These are phyloP conservation scores for Spodoptera exigua DNA, from an alignment of 2,888 invertebrate genomes.

Conservation along the genomic window DNA sequence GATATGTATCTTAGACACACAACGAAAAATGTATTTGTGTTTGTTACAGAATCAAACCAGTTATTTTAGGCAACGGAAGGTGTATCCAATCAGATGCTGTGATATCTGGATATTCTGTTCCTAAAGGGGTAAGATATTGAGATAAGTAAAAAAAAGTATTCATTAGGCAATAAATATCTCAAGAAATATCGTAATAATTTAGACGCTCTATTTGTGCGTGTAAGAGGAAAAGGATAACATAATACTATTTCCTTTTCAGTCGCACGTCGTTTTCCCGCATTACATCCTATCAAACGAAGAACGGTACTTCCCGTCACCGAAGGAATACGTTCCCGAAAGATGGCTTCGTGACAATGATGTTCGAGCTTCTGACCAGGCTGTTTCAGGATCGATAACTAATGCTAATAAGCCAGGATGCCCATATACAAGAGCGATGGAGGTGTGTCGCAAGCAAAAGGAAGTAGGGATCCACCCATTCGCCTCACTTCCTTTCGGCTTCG, in stretches of 20 bases:
- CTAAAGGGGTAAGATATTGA: constrained; percentile 92
- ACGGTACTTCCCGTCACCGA: constrained; percentile 92
- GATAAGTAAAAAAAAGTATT: not conserved
- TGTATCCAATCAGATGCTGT: constrained; percentile 93
- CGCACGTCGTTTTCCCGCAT: constrained; percentile 94
- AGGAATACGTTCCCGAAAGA: constrained; percentile 92
- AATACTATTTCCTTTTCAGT: constrained; percentile 84
- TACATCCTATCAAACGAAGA: constrained; percentile 93
- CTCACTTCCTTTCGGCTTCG: constrained; percentile 93
- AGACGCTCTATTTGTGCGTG: not conserved
- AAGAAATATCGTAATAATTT: not conserved
- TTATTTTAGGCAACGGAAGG: constrained; percentile 94
- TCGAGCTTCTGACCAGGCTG: constrained; percentile 24
- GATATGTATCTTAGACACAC: too few species aligned
- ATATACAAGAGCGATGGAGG: constrained; percentile 58
- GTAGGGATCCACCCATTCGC: constrained; percentile 92
- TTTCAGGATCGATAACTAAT: constrained; percentile 7
- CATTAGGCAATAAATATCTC: not conserved
- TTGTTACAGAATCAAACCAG: constrained; percentile 92
- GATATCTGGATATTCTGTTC: constrained; percentile 93
- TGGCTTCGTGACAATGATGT: constrained; percentile 91
- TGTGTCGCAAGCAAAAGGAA: constrained; percentile 86
- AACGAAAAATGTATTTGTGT: too few species aligned
- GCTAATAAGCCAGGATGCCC: constrained; percentile 33
- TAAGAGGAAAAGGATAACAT: constrained; percentile 3